Conservation (phyloP, 2,113 vertebrate genomes). For the Numenius arquata region DNA sequence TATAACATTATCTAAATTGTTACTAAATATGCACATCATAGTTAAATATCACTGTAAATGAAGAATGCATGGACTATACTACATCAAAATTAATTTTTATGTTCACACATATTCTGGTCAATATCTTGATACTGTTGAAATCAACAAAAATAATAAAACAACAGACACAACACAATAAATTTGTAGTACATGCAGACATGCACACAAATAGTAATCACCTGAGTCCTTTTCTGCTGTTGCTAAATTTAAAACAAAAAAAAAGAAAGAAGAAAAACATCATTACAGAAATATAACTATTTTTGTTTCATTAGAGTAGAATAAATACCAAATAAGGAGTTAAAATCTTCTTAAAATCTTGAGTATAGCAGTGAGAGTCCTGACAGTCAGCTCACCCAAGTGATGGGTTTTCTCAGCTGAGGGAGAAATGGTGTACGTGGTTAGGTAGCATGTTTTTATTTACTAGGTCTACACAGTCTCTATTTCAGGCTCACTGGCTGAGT, state of each 20-base stretch:
- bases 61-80: not conserved
- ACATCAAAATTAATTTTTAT: not conserved
- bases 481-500: not conserved
- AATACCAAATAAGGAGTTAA: not conserved
- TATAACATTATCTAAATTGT: not conserved
- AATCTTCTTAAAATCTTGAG: not conserved
- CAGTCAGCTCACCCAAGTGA: not conserved
- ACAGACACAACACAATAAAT: not conserved
- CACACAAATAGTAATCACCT: slow-evolving; percentile 69
- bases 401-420: not conserved
- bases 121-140: not conserved
- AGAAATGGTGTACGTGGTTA: not conserved
- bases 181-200: slow-evolving; percentile 49
- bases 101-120: not conserved
- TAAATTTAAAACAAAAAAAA: slow-evolving; percentile 60
- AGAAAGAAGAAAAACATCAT: not conserved
- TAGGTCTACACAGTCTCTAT: not conserved
- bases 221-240: slow-evolving; percentile 75
- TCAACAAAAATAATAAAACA: not conserved
- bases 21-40: not conserved
- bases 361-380: not conserved
- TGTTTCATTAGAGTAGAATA: not conserved
- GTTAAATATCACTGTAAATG: not conserved
- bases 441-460: not conserved
- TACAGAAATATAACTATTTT: not conserved